Conservation (phyloP, 2,113 vertebrate species). For the Axis porcinus region DNA sequence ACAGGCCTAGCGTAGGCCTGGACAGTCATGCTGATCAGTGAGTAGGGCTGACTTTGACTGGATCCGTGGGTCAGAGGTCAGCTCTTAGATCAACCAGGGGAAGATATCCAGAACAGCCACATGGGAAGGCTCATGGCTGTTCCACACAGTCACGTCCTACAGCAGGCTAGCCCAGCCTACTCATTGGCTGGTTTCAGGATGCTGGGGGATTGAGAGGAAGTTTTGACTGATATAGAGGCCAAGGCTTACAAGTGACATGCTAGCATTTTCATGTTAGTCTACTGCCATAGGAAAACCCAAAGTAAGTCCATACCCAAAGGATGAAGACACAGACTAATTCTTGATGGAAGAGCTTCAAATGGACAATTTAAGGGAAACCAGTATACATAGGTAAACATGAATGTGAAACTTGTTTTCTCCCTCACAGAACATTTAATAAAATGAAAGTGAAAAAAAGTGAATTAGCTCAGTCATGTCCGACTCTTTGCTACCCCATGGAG, state of each 20-base stretch:
- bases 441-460: neutral
- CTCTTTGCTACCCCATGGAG: neutral
- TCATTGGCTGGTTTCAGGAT: neutral
- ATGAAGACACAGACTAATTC: neutral
- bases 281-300: neutral
- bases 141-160: neutral
- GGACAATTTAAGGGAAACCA: neutral
- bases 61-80: neutral
- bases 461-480: neutral
- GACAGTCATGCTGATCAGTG: too few relatives aligned
- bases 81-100: neutral
- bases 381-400: neutral
- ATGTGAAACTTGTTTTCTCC: neutral
- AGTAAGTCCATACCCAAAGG: neutral
- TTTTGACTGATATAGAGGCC: fast-evolving
- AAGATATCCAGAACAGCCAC: neutral
- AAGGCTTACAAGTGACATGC: neutral
- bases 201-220: neutral
- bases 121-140: neutral
- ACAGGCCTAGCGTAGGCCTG: neutral
- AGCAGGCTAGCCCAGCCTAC: neutral
- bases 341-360: neutral
- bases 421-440: neutral
- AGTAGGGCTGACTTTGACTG: neutral
- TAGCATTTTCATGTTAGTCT: neutral